Percentiles rank a stretch among this genome's conserved stretches.
These are phyloP conservation scores for Glossophaga mutica DNA, from an alignment of 2,797 vertebrate species.

Conservation along the genomic window DNA sequence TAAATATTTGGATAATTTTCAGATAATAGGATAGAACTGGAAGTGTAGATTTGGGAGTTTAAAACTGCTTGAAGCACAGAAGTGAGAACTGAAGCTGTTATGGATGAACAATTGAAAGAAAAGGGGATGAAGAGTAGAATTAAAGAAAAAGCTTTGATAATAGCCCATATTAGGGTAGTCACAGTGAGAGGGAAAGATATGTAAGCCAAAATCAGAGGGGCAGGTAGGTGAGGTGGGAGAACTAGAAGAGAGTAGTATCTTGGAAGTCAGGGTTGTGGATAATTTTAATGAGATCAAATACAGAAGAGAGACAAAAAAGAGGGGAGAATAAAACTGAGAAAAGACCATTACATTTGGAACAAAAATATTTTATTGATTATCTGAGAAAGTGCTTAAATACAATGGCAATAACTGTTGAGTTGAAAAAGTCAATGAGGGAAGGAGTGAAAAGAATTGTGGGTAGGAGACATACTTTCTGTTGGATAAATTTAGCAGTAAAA, in stretches of 20 bases:
- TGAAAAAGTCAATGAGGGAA: conserved; percentile 9
- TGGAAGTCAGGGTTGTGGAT: not conserved
- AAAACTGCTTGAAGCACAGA: not conserved
- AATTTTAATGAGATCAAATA: not conserved
- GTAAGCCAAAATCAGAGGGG: not conserved
- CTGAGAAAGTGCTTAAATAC: conserved; percentile 15
- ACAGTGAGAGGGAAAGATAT: not conserved
- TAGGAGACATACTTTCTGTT: not conserved
- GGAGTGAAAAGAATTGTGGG: not conserved
- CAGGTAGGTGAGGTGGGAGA: not conserved
- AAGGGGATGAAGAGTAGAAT: not conserved
- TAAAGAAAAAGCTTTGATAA: not conserved
- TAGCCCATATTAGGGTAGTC: not conserved
- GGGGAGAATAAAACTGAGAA: not conserved
- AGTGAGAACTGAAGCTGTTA: not conserved
- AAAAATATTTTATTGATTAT: not conserved
- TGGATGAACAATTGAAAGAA: not conserved
- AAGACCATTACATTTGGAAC: not conserved
- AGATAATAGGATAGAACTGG: not conserved
- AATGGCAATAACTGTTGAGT: not conserved
- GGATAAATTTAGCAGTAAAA: not conserved
- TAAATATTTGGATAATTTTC: conserved; percentile 8
- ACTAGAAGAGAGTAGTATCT: not conserved
- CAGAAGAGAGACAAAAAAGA: not conserved
- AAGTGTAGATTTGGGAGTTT: conserved; percentile 3